These are phyloP conservation scores for Aptenodytes forsteri DNA, from an alignment of 2,113 vertebrate genomes.

Conservation along the genomic window DNA sequence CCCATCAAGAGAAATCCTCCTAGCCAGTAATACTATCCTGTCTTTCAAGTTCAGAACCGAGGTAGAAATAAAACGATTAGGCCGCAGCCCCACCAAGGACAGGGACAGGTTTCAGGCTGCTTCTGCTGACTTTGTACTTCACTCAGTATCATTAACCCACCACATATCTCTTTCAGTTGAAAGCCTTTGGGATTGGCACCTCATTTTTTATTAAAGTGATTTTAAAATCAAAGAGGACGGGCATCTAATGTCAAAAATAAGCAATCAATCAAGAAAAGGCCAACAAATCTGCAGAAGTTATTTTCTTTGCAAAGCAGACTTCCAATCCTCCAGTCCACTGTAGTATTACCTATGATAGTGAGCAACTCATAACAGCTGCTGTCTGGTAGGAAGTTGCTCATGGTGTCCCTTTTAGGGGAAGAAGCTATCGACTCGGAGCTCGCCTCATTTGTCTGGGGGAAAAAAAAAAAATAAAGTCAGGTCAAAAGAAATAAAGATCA, in stretches of 20 bases:
- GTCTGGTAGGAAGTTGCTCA: constrained; percentile 91
- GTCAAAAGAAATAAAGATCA: neutral
- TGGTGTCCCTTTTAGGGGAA: constrained; percentile 84
- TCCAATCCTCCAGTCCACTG: neutral
- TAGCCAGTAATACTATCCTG: neutral
- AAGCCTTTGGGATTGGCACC: neutral
- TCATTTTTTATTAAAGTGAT: neutral
- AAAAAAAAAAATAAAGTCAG: constrained; percentile 10
- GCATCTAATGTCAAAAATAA: neutral
- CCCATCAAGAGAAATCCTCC: neutral
- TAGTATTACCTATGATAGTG: constrained; percentile 83
- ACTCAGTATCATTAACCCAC: neutral
- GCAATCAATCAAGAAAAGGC: neutral
- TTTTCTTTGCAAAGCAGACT: neutral
- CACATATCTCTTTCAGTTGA: neutral
- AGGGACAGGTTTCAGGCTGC: neutral
- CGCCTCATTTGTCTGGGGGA: constrained; percentile 89
- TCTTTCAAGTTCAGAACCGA: neutral
- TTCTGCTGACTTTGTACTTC: neutral
- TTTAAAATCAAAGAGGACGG: neutral
- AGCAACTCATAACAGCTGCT: constrained; percentile 89
- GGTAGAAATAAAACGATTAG: neutral
- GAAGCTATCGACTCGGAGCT: constrained; percentile 90
- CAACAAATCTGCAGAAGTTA: neutral
- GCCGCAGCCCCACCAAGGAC: neutral